Conservation (phyloP, 2,113 vertebrate species). For the Cololabis saira region DNA sequence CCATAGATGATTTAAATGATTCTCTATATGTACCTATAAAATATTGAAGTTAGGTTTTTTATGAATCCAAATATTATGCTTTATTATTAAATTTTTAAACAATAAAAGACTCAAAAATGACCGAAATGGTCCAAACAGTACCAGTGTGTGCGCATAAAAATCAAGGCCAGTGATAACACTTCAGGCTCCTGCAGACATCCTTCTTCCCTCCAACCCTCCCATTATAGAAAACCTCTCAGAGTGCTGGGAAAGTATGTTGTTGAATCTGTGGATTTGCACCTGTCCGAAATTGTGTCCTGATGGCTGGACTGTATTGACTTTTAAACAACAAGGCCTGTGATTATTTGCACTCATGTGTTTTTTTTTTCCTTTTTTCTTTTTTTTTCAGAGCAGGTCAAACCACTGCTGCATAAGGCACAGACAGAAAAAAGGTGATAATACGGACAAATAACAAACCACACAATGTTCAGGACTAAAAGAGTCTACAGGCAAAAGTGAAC, state of each 20-base stretch:
- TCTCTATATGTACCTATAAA: too few species aligned
- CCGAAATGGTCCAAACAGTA: not conserved
- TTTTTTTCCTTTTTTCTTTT: constrained; percentile 6
- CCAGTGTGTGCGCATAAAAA: constrained; percentile 3
- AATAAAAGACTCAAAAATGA: constrained; percentile 6
- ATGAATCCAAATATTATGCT: not conserved
- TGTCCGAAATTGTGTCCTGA: constrained; percentile 25
- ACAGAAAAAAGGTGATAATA: not conserved
- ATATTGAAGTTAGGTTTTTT: too few species aligned
- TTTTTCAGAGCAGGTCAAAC: constrained; percentile 24
- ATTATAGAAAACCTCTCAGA: constrained; percentile 18
- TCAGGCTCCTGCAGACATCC: constrained; percentile 4
- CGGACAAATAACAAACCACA: not conserved
- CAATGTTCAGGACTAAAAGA: too few species aligned
- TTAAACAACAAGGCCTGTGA: too few species aligned
- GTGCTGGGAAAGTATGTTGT: constrained; percentile 3
- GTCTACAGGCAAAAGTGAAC: too few species aligned
- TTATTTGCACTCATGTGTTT: constrained; percentile 28
- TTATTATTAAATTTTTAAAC: constrained; percentile 15
- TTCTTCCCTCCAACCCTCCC: not conserved
- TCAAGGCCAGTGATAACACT: constrained; percentile 12
- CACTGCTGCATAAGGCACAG: constrained; percentile 8
- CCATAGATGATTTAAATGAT: too few species aligned
- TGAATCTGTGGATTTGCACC: constrained; percentile 16
- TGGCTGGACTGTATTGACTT: too few species aligned